Conservation (phyloP, 2,888 invertebrate species). For the Punctoribates punctum region DNA sequence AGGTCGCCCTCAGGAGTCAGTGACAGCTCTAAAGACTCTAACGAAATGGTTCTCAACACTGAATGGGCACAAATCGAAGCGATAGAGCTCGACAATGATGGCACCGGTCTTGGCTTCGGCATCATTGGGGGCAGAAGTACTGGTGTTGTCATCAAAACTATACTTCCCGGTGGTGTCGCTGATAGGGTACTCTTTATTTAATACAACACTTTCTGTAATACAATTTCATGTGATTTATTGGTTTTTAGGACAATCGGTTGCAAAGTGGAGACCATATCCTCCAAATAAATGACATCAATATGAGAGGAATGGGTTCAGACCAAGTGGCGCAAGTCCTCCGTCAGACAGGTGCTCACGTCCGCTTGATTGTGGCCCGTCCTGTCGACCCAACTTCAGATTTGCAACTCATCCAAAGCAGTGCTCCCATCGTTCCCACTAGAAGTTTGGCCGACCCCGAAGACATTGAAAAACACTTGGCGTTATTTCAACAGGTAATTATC, state of each 20-base stretch:
- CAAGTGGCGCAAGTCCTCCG: conserved; percentile 86
- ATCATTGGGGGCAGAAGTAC: conserved; percentile 93
- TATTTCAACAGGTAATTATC: conserved; percentile 29
- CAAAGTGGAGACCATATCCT: conserved; percentile 97
- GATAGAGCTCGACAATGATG: conserved; percentile 95
- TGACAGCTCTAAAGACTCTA: conserved; percentile 53
- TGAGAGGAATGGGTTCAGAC: conserved; percentile 94
- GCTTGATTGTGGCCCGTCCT: conserved; percentile 87
- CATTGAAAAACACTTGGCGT: conserved; percentile 67
- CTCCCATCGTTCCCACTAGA: conserved; percentile 84
- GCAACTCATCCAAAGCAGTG: conserved; percentile 67
- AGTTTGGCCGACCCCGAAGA: conserved; percentile 81
- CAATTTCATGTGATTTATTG: conserved; percentile 40
- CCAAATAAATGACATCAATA: conserved; percentile 88
- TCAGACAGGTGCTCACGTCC: conserved; percentile 90
- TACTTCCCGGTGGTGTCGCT: conserved; percentile 93
- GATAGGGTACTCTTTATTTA: conserved; percentile 69
- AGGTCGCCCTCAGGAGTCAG: conserved; percentile 64
- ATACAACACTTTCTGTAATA: not conserved
- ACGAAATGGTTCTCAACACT: conserved; percentile 67
- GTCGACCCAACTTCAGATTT: conserved; percentile 75
- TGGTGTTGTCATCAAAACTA: conserved; percentile 99
- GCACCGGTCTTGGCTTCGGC: conserved; percentile 95
- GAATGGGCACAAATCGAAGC: conserved; percentile 99
- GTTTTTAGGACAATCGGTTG: conserved; percentile 77